Conservation (phyloP, 2,113 vertebrate genomes). For the Varanus komodoensis region DNA sequence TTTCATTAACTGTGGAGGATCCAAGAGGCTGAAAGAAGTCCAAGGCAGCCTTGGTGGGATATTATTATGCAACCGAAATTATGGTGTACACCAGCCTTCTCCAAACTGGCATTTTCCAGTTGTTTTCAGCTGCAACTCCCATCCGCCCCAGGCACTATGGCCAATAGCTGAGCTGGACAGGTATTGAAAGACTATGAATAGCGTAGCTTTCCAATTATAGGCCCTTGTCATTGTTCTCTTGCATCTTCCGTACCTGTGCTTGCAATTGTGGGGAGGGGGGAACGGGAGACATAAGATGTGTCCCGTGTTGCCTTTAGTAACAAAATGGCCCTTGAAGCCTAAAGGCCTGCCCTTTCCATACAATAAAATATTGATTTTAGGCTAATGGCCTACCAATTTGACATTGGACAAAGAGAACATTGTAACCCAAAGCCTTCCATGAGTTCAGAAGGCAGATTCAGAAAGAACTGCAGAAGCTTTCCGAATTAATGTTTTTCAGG, state of each 20-base stretch:
- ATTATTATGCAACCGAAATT: conserved; percentile 69
- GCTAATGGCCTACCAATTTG: neutral
- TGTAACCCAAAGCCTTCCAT: conserved; percentile 46
- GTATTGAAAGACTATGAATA: neutral
- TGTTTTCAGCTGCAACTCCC: neutral
- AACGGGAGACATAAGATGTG: neutral
- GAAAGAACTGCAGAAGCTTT: conserved; percentile 50
- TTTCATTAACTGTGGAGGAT: conserved; percentile 72
- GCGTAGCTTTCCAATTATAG: neutral
- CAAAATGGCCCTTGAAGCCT: too few relatives aligned
- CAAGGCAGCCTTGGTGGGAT: conserved; percentile 60
- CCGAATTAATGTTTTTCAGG: conserved; percentile 46
- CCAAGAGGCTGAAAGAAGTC: conserved; percentile 63
- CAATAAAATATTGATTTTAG: neutral
- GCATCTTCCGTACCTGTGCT: neutral
- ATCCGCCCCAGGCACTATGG: too few relatives aligned
- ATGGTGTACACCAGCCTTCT: conserved; percentile 22
- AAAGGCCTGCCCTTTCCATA: neutral
- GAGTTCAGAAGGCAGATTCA: conserved; percentile 41
- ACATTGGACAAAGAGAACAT: conserved; percentile 55
- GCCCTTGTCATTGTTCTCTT: neutral
- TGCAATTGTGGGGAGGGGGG: neutral
- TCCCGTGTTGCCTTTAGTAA: neutral
- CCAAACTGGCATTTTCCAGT: neutral
- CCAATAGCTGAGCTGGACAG: neutral